Conservation (phyloP, 2,888 invertebrate genomes). For the Noctua pronuba region DNA sequence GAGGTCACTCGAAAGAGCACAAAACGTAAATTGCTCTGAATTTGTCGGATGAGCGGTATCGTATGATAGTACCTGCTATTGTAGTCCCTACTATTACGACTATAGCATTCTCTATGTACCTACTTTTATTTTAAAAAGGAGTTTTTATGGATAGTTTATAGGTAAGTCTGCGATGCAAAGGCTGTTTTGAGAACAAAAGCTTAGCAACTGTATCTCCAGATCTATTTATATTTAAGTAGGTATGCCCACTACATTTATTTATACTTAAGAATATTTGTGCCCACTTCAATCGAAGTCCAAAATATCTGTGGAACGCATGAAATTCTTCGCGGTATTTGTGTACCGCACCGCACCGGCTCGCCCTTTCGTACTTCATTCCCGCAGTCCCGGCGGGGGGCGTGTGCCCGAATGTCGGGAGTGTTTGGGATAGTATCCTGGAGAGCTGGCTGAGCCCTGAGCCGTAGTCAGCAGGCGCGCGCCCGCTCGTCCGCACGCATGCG, state of each 20-base stretch:
- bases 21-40: constrained; percentile 78
- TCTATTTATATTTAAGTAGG: constrained; percentile 16
- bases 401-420: constrained; percentile 72
- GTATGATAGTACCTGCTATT: constrained; percentile 31
- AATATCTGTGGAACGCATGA: constrained; percentile 51
- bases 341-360: constrained; percentile 51
- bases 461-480: constrained; percentile 83
- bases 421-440: constrained; percentile 74
- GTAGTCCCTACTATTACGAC: constrained; percentile 2
- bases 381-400: constrained; percentile 76
- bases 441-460: constrained; percentile 63
- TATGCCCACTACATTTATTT: constrained; percentile 25
- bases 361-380: constrained; percentile 63
- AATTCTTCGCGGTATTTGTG: constrained; percentile 63
- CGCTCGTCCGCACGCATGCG: constrained; percentile 84
- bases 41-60: constrained; percentile 69
- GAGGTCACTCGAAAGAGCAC: constrained; percentile 83
- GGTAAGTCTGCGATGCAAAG: background rate
- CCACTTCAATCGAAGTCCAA: constrained; percentile 43
- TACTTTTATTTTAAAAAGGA: constrained; percentile 9
- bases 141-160: background rate
- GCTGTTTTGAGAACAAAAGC: constrained; percentile 22
- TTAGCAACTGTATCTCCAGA: background rate
- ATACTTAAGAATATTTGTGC: constrained; percentile 37
- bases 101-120: background rate